Evolutionary conservation across 2,797 vertebrate genomes (phyloP), one percentile per base, ranked within the genome.

Genomic region (Sphaeramia orbicularis): DNA sequence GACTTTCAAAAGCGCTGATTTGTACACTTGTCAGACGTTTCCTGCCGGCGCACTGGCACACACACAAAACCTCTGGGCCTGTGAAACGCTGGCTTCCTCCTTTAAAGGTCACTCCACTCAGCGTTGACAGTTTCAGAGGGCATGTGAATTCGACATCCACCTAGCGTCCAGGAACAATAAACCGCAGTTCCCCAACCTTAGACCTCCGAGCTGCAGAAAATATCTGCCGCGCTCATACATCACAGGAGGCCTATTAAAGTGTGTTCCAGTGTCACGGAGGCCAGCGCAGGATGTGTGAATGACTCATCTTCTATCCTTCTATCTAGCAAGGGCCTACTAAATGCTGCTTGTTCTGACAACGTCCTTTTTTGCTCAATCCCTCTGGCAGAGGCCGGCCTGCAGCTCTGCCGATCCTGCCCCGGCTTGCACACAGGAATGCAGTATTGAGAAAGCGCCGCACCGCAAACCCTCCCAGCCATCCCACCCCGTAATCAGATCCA

Each of bases 401-500:
- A 83, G 81, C 66, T 65, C 64, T 58, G 67, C 35, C 35, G 83
- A 71, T 86, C 89, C 80, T 93, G 92, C 68, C 85, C 71, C 78
- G 43, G 86, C 92, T 84, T 85, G 91, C 86, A 88, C 89, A 83
- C 82, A 91, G 93, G 92, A 94, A 94, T 94, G 92, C 67, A 84
- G 84, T 90, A 90, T 94, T 94, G 92, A 92, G 90, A 93, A 93
- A 93, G 84, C 77, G 38, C 82, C 69, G 72, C 80, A 84, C 88
- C 90, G 64, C 88, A 91, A 91, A 91, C 61, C 89, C 88, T 92
- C 87, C 89, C 86, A 93, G 89, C 86, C 88, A 90, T 91, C 91
- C 88, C 88, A 91, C 80, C 86, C 80, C 76, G 84, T 93, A 93
- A 94, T 93, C 90, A 93, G 86, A 94, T 93, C 91, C 92, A 92